Evolutionary conservation across 2,888 invertebrate genomes (phyloP).

Genomic region (Frankliniella intonsa): DNA sequence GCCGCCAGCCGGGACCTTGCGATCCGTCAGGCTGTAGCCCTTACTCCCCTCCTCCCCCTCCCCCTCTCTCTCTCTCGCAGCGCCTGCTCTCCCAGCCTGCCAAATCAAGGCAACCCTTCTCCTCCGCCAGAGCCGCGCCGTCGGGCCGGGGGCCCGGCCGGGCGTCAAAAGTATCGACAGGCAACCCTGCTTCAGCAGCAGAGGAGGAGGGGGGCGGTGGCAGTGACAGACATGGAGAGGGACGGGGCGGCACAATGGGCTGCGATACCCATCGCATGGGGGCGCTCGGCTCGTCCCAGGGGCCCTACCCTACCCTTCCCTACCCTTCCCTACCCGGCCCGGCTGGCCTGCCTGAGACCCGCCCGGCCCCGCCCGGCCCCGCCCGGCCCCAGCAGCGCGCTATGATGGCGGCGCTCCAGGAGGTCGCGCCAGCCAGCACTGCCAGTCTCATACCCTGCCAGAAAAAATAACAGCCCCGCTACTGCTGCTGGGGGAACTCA

Average conservation of each 20-base stretch:
- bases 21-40: no score
- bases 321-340: no score
- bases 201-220: not conserved
- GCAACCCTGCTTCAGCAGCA: not conserved
- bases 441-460: no score
- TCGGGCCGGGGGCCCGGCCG: not conserved
- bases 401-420: not conserved
- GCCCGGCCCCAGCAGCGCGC: not conserved
- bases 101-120: not conserved
- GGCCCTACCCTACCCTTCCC: no score
- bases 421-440: not conserved
- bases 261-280: not conserved
- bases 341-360: no score
- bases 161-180: conserved; percentile 2
- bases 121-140: not conserved
- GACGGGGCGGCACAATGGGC: not conserved
- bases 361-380: no score
- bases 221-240: not conserved
- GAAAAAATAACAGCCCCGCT: no score
- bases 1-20: no score
- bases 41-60: no score
- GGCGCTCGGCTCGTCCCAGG: no score
- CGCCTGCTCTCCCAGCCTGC: not conserved
- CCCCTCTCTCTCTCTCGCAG: no score
- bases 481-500: no score